These are phyloP conservation scores for Noctua fimbriata DNA, from an alignment of 2,888 invertebrate species.

Conservation along the genomic window DNA sequence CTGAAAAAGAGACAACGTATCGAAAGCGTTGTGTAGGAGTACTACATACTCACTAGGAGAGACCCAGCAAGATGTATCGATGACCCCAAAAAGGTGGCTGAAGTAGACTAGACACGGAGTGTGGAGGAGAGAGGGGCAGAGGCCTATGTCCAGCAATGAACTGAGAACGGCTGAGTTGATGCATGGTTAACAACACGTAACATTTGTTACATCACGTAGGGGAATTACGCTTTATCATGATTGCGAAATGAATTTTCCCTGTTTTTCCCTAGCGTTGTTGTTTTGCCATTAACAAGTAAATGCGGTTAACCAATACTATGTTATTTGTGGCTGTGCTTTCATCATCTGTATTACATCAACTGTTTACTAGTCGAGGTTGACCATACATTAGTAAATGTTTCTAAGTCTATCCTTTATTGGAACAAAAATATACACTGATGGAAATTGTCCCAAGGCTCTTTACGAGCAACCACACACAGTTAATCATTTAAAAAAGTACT, in stretches of 20 bases:
- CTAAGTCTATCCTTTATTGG: not conserved
- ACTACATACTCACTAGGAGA: not conserved
- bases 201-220: slow-evolving; percentile 12
- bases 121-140: not conserved
- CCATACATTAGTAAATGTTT: not conserved
- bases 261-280: slow-evolving; percentile 30
- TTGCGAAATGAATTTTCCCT: slow-evolving; percentile 32
- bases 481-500: slow-evolving; percentile 17
- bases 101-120: not conserved
- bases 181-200: slow-evolving; percentile 19
- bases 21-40: not conserved
- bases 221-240: slow-evolving; percentile 31
- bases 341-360: slow-evolving; percentile 8
- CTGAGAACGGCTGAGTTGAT: not conserved
- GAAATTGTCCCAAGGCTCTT: not conserved
- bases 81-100: not conserved
- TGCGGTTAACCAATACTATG: slow-evolving; percentile 41
- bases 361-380: slow-evolving; percentile 14
- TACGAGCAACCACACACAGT: not conserved
- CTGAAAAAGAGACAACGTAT: not conserved
- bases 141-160: not conserved
- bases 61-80: not conserved
- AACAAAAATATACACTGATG: not conserved
- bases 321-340: slow-evolving; percentile 17
- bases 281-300: slow-evolving; percentile 22